Evolutionary conservation across 2,888 invertebrate genomes (phyloP).

Genomic region (Lapara coniferarum): DNA sequence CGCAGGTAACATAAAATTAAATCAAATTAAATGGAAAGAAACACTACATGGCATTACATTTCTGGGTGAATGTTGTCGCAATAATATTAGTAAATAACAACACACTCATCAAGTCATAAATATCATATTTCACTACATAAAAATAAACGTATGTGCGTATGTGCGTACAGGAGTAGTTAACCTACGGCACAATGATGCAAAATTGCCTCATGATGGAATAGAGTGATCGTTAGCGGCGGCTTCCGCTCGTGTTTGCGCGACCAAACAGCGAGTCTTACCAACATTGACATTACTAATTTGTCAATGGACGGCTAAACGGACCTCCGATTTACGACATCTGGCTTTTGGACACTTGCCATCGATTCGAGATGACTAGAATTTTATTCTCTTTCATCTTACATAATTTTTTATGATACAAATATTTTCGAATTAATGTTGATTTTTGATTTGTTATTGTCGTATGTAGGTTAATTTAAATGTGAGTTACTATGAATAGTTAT

Average conservation of each 20-base stretch:
- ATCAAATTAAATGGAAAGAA: too few relatives aligned
- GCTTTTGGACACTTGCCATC: slow-evolving; percentile 27
- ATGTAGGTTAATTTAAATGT: background rate
- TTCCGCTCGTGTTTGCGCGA: slow-evolving; percentile 36
- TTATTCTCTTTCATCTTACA: slow-evolving; percentile 12
- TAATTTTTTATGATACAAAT: background rate
- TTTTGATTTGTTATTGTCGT: background rate
- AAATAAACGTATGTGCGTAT: background rate
- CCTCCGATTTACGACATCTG: slow-evolving; percentile 23
- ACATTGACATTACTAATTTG: slow-evolving; percentile 39
- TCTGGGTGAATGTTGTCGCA: too few relatives aligned
- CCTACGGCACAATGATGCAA: slow-evolving; percentile 35
- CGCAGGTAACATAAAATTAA: too few relatives aligned
- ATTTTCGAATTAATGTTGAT: background rate
- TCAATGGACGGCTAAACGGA: slow-evolving; percentile 28
- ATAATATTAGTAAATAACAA: too few relatives aligned
- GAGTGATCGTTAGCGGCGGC: slow-evolving; percentile 41
- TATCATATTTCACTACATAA: background rate
- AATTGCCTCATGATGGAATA: slow-evolving; percentile 33
- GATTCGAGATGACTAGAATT: background rate
- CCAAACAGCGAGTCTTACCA: slow-evolving; percentile 37
- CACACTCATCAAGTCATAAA: too few relatives aligned
- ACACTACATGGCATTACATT: too few relatives aligned
- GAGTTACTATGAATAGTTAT: background rate
- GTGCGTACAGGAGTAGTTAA: background rate